phyloP scores from a whole-genome alignment of 2,888 invertebrate genomes.

The Pollenia labialis region DNA sequence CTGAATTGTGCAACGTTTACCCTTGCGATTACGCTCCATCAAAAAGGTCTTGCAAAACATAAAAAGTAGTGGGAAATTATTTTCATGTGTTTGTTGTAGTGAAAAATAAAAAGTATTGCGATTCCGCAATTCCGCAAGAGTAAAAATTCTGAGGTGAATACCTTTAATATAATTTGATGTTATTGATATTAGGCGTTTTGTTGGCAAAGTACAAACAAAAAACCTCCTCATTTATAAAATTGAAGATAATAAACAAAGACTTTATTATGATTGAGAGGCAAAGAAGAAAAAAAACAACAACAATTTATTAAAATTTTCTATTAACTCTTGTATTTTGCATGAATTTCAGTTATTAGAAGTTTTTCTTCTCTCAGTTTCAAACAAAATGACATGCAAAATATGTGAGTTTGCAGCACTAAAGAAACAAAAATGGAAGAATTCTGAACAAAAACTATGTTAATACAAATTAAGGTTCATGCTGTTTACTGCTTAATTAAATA shows the following conservation, averaged over 20 bases:
- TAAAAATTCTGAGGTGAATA: too few species aligned
- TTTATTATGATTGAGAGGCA: slow-evolving; percentile 60
- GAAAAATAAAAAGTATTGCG: too few species aligned
- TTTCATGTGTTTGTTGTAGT: too few species aligned
- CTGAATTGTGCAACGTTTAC: too few species aligned
- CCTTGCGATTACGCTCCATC: too few species aligned
- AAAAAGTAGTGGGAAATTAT: too few species aligned
- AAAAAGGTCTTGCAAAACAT: too few species aligned
- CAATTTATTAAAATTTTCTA: slow-evolving; percentile 52
- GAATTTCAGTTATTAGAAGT: slow-evolving; percentile 3
- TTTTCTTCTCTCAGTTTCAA: background rate
- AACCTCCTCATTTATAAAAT: slow-evolving; percentile 58
- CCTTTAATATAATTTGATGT: slow-evolving; percentile 47
- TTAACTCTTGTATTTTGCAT: slow-evolving; percentile 31
- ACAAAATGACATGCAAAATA: slow-evolving; percentile 47
- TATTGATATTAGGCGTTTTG: slow-evolving; percentile 66
- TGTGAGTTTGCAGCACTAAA: background rate
- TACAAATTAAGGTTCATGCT: slow-evolving; percentile 37
- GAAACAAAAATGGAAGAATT: background rate
- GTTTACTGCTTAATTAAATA: slow-evolving; percentile 72
- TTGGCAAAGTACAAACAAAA: slow-evolving; percentile 15
- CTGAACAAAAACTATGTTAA: slow-evolving; percentile 4
- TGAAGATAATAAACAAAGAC: slow-evolving; percentile 57
- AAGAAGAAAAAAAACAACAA: background rate
- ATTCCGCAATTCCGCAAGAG: too few species aligned